Evolutionary conservation across 1,140 invertebrate species (phyloP).

Genomic region (Magallana gigas): DNA sequence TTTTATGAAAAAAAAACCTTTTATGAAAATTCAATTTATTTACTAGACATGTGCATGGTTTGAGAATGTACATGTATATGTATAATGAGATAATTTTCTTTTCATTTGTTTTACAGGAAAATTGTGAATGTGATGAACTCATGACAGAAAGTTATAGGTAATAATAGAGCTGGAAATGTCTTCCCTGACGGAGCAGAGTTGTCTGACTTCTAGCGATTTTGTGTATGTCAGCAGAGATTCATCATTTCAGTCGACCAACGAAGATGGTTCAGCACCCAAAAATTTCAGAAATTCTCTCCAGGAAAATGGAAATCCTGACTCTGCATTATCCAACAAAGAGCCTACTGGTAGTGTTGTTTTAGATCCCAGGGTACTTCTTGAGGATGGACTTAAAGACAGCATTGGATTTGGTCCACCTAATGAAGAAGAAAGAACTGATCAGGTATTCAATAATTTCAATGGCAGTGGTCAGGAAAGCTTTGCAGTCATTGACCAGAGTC

Average conservation of each 20-base stretch:
- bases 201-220: neutral
- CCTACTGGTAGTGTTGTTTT: neutral
- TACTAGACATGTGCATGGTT: neutral
- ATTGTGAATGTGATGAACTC: too few relatives aligned
- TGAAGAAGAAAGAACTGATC: neutral
- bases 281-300: neutral
- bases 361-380: neutral
- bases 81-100: neutral
- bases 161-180: neutral
- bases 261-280: neutral
- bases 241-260: neutral
- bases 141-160: too few relatives aligned
- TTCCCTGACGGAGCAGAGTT: neutral
- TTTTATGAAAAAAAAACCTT: too few relatives aligned
- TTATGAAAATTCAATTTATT: neutral
- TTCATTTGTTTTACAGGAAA: neutral
- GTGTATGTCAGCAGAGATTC: neutral
- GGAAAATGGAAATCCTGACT: neutral
- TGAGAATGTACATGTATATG: neutral
- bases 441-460: neutral
- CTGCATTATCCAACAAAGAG: neutral
- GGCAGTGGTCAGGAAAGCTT: neutral
- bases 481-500: neutral
- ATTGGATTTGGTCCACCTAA: conserved; percentile 11
- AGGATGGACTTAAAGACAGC: neutral